Evolutionary conservation across 2,797 vertebrate genomes (phyloP).

Genomic region (Spondyliosoma cantharus): DNA sequence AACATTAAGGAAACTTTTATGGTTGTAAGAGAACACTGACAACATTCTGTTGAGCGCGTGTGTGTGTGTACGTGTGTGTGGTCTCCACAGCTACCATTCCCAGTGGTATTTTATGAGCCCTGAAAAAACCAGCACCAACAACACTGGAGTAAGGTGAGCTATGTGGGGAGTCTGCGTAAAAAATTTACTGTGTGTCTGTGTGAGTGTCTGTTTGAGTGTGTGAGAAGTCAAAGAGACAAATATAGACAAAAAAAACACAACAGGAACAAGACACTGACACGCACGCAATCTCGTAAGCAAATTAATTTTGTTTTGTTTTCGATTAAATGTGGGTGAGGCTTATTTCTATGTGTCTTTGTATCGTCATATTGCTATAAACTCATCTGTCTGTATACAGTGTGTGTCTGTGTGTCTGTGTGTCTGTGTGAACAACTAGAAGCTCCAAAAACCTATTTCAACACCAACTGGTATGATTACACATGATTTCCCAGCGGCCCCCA

Average conservation of each 20-base stretch:
- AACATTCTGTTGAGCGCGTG: neutral
- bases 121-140: slow-evolving; percentile 11
- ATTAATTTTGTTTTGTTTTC: slow-evolving; percentile 10
- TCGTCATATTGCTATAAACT: neutral
- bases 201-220: neutral
- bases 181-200: neutral
- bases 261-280: neutral
- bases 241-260: neutral
- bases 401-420: neutral
- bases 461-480: slow-evolving; percentile 38
- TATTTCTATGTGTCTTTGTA: slow-evolving; percentile 1
- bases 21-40: neutral
- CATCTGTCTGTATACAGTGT: neutral
- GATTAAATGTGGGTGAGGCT: neutral
- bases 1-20: neutral
- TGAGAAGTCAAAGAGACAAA: neutral
- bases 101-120: slow-evolving; percentile 9
- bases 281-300: neutral
- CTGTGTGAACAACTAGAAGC: slow-evolving; percentile 2
- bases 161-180: slow-evolving; percentile 3
- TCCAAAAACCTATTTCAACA: slow-evolving; percentile 34
- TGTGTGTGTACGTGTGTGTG: slow-evolving; percentile 10
- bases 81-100: slow-evolving; percentile 2
- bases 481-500: slow-evolving; percentile 46
- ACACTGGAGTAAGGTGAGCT: slow-evolving; percentile 1